Evolutionary conservation across 2,797 vertebrate genomes (phyloP), one percentile per base, ranked within the genome.

Genomic region (Aselliscus stoliczkanus): DNA sequence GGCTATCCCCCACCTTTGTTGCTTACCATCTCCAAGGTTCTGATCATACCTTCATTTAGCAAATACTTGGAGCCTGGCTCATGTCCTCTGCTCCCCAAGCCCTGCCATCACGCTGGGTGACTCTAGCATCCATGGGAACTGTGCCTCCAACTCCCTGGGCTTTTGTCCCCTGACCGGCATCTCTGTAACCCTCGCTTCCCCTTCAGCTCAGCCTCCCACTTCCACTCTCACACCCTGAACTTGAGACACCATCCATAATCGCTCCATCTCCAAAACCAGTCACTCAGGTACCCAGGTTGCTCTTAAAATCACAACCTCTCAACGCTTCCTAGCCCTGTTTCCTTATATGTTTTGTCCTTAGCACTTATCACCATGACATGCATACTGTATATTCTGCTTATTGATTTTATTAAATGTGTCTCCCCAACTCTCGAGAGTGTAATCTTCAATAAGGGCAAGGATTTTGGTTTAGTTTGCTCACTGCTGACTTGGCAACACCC

Each of bases 201-300:
- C 80, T 67, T 54, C 27, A 37, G 64, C 70, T 83, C 31, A 25
- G 73, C 50, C 37, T 70, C 37, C 13, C 7, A 1, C 65, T 58
- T 50, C 81, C 15, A 12, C 12, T 42, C 58, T 58, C 14, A 5
- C 0, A 0, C 70, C 58, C 47, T 88, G 58, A 31, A 7, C 64
- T 54, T 70, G 29, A 69, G 25, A 27, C 4, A 2, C 44, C 17
- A 1, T 4, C 34, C 1, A 0, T 1, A 37, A 23, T 4, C 0
- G 7, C 9, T 47, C 64, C 52, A 7, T 14, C 70, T 64, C 50
- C 15, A 5, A 76, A 42, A 37, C 76, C 11, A 25, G 29, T 60
- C 31, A 9, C 34, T 47, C 1, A 0, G 58, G 20, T 18, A 25
- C 12, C 1, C 1, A 31, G 44, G n/a, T 52, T 0, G 1, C 21